A percentile compares a stretch with the other conserved stretches of the same genome.
Conservation (phyloP, 30 jellyfish, hydroid and myxozoan species). For the Hydra vulgaris region DNA sequence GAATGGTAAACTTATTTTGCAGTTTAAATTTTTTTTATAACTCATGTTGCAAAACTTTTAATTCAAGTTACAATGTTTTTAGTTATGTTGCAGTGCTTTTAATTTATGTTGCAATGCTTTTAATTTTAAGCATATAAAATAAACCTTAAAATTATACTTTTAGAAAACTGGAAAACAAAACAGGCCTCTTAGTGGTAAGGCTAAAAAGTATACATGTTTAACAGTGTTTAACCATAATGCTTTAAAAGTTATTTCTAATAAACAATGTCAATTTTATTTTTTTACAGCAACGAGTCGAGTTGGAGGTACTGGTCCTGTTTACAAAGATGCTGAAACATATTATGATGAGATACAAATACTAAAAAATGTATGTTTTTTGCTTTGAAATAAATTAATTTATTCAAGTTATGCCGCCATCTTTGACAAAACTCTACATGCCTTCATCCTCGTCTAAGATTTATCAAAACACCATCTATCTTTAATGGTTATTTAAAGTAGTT, state of each 20-base stretch:
- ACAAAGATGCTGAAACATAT: conserved; percentile 81
- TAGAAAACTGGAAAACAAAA: conserved; percentile 7
- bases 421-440: no score
- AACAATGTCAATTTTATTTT: no score
- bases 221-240: no score
- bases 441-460: no score
- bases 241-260: no score
- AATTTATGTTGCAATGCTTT: not conserved
- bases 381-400: not conserved
- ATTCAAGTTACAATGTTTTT: no score
- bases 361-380: conserved; percentile 48
- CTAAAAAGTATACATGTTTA: not conserved
- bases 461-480: no score
- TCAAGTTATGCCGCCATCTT: no score
- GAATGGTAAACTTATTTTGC: not conserved
- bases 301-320: conserved; percentile 86
- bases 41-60: not conserved
- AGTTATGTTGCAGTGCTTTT: no score
- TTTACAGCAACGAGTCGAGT: conserved; percentile 36
- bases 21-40: not conserved
- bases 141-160: not conserved
- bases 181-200: conserved; percentile 14
- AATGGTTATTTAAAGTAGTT: no score
- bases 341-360: conserved; percentile 76
- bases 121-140: not conserved